Evolutionary conservation across 1,140 invertebrate genomes (phyloP), one percentile per base, ranked within the genome.

Genomic region (Tetragonula clypearis): DNA sequence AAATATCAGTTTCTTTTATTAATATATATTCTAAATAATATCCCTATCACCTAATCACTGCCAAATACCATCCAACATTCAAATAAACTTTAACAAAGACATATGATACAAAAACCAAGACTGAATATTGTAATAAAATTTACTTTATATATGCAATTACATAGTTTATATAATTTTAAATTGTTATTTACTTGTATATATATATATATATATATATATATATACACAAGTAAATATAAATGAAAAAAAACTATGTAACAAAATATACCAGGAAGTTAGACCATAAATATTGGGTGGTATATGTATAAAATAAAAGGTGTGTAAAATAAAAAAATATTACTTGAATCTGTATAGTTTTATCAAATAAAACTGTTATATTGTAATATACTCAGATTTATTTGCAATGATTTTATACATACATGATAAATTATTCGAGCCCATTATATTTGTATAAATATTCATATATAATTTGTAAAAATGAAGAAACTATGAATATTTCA

Each of bases 51-150:
- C 4, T 60, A 69, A 79, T 72, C 72, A 82, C 79, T 85, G 86
- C 82, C 86, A 65, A 58, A 65, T 79, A 78, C 56, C 60, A 56
- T 65, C 60, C 58, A 53, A 53, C 35, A 30, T 80, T 74, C 53
- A 73, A 65, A 5, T 62, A 79, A 35, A 71, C 41, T 87, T 11
- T 35, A 85, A 81, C 65, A 82, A 53, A 15, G 72, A 75, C 23
- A 69, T 23, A 75, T 87, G 74, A 69, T 90, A 83, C 86, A 84
- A 79, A 90, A 84, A 88, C 72, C 66, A 92, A 92, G 90, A 92
- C 91, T 92, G 91, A 88, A 83, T 65, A 26, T 41, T 68, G 23
- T 85, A 82, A 58, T 73, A 83, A 65, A 82, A 35, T 65, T n/a
- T 21, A 65, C 23, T 55, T 62, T 17, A 78, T 41, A 53, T 41